phyloP scores from a whole-genome alignment of 1,140 invertebrate species.

The Heliconius melpomene region DNA sequence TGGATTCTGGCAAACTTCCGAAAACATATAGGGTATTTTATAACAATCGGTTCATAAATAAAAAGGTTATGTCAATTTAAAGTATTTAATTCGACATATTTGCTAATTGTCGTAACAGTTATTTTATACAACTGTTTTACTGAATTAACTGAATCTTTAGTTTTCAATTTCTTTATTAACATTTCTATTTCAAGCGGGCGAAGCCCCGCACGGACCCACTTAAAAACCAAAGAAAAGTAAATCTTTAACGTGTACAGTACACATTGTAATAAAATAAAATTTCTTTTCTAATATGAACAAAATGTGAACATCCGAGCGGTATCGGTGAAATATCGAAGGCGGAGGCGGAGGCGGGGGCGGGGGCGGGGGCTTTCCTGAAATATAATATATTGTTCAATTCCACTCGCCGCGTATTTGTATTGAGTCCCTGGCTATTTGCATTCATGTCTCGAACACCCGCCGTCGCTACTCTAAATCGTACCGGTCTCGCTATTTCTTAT shows the following conservation, averaged over 20 bases:
- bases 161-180: too few species aligned
- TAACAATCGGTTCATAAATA: too few species aligned
- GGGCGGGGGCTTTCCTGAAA: background rate
- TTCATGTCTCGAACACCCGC: constrained; percentile 17
- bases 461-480: constrained; percentile 18
- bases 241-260: background rate
- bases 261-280: background rate
- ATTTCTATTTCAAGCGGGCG: too few species aligned
- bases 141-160: too few species aligned
- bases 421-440: constrained; percentile 19
- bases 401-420: constrained; percentile 21
- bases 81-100: too few species aligned
- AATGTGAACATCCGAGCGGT: constrained; percentile 13
- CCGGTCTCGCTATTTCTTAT: background rate
- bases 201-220: too few species aligned
- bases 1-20: too few species aligned
- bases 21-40: too few species aligned
- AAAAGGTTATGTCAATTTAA: too few species aligned
- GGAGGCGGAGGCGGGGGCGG: background rate
- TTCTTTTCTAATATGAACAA: constrained; percentile 3
- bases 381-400: constrained; percentile 24
- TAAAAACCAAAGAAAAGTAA: background rate
- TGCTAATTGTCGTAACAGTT: too few species aligned
- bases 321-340: constrained; percentile 15
- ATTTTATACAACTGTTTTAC: too few species aligned